Percentiles rank a stretch among this genome's conserved stretches.
Evolutionary conservation across 2,113 vertebrate genomes (phyloP).

Genomic region (Globicephala melas): DNA sequence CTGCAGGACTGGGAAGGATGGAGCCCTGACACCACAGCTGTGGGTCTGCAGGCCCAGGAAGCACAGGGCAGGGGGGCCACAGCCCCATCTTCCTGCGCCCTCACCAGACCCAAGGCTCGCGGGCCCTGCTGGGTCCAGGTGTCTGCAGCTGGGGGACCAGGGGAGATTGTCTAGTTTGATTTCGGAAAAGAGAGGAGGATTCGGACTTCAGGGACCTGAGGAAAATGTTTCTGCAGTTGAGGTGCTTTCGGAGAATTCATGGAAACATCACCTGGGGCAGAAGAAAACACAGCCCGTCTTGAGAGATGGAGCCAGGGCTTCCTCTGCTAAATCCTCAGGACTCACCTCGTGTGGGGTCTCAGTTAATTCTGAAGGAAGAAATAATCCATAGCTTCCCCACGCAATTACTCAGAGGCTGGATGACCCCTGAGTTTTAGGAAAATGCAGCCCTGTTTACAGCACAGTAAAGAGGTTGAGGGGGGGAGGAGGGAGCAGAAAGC

Average conservation of each 20-base stretch:
- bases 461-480: neutral
- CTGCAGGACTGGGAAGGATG: neutral
- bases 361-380: neutral
- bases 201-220: neutral
- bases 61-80: neutral
- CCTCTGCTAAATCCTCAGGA: neutral
- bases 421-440: neutral
- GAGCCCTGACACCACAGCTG: fast-evolving
- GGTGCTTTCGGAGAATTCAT: neutral
- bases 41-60: neutral
- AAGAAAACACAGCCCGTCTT: neutral
- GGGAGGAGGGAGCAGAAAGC: neutral
- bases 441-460: neutral
- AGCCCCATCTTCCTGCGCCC: neutral
- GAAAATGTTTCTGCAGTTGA: neutral
- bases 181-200: neutral
- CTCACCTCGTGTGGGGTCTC: neutral
- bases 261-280: neutral
- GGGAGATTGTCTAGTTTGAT: neutral
- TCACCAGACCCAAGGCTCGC: neutral
- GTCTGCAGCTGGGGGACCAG: neutral
- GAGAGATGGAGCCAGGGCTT: neutral
- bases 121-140: neutral
- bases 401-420: neutral
- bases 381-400: neutral